Evolutionary conservation across 2,113 vertebrate species (phyloP).

Genomic region (Hucho hucho): DNA sequence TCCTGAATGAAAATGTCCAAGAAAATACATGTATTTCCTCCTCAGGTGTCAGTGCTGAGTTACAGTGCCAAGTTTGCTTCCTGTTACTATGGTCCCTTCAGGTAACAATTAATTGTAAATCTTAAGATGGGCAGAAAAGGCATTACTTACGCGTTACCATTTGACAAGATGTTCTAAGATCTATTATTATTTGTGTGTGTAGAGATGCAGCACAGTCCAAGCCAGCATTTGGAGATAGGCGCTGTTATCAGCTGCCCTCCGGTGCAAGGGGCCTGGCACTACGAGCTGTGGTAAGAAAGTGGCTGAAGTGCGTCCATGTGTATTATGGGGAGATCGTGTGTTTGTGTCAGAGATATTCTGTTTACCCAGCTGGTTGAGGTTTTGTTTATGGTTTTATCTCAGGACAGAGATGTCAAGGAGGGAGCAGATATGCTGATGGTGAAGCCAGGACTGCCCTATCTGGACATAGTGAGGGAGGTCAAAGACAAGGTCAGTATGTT

Average conservation of each 20-base stretch:
- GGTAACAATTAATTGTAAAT: slow-evolving; percentile 68
- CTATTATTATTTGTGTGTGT: background rate
- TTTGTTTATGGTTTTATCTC: slow-evolving; percentile 12
- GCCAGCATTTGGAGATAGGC: slow-evolving; percentile 91
- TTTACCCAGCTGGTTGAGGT: background rate
- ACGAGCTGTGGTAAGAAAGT: slow-evolving; percentile 83
- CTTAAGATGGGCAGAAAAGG: too few species aligned
- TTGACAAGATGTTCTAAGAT: too few species aligned
- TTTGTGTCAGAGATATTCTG: background rate
- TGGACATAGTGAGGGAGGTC: slow-evolving; percentile 91
- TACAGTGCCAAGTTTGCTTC: slow-evolving; percentile 99
- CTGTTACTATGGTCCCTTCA: slow-evolving; percentile 96
- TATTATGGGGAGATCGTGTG: background rate
- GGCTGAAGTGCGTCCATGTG: background rate
- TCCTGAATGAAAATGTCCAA: background rate
- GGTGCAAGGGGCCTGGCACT: slow-evolving; percentile 88
- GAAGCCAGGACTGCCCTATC: slow-evolving; percentile 93
- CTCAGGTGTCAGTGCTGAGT: slow-evolving; percentile 91
- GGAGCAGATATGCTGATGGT: slow-evolving; percentile 97
- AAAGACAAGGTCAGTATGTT: slow-evolving; percentile 83
- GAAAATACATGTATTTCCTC: background rate
- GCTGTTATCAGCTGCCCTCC: slow-evolving; percentile 93
- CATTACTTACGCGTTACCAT: background rate
- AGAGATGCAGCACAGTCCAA: slow-evolving; percentile 94
- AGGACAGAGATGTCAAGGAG: slow-evolving; percentile 93